phyloP scores from a whole-genome alignment of 2,797 vertebrate genomes.

The Heterohyrax brucei region DNA sequence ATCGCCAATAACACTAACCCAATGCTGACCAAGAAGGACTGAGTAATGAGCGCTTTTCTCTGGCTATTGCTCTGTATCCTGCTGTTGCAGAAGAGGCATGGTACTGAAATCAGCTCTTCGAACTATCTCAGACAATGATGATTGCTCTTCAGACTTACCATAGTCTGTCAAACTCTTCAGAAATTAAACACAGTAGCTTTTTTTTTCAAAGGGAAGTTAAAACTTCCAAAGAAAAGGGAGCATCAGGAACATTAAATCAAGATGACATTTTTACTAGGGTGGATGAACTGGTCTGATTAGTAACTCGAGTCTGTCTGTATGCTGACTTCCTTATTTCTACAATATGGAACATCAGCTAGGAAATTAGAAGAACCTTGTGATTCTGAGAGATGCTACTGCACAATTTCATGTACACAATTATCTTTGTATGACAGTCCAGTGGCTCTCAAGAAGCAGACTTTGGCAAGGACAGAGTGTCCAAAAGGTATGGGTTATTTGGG shows the following conservation, averaged over 20 bases:
- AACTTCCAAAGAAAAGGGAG: slow-evolving; percentile 87
- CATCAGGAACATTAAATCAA: slow-evolving; percentile 89
- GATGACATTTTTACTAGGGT: slow-evolving; percentile 87
- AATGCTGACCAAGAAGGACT: slow-evolving; percentile 80
- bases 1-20: slow-evolving; percentile 84
- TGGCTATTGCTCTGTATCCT: slow-evolving; percentile 86
- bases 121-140: slow-evolving; percentile 90
- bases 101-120: slow-evolving; percentile 91
- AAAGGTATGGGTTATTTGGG: slow-evolving; percentile 66
- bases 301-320: slow-evolving; percentile 88
- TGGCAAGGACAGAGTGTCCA: slow-evolving; percentile 37
- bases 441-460: neutral
- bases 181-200: slow-evolving; percentile 87
- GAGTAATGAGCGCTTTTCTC: slow-evolving; percentile 88
- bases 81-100: slow-evolving; percentile 88
- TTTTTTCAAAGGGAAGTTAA: slow-evolving; percentile 89
- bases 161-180: slow-evolving; percentile 90
- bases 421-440: slow-evolving; percentile 33
- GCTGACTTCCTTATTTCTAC: slow-evolving; percentile 87
- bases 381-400: slow-evolving; percentile 59
- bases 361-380: slow-evolving; percentile 76
- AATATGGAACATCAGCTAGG: slow-evolving; percentile 76
- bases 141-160: slow-evolving; percentile 90
- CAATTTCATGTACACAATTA: slow-evolving; percentile 69
- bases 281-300: slow-evolving; percentile 89